phyloP scores from a whole-genome alignment of 2,888 invertebrate species.

The Phortica magna region DNA sequence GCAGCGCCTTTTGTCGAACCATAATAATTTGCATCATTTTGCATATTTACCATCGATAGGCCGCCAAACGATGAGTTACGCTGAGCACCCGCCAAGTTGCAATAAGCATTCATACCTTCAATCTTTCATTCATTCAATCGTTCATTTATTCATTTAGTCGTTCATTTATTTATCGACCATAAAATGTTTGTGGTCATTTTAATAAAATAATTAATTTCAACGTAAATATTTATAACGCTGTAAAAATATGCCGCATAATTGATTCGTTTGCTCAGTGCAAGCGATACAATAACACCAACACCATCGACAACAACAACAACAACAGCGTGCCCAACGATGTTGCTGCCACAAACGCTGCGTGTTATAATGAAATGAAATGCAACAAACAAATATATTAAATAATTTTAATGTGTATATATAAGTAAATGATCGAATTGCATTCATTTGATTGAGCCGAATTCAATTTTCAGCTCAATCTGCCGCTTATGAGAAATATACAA shows the following conservation, averaged over 20 bases:
- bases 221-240: constrained; percentile 68
- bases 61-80: neutral
- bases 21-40: neutral
- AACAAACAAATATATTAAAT: constrained; percentile 68
- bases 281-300: constrained; percentile 1
- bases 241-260: constrained; percentile 69
- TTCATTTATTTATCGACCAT: constrained; percentile 51
- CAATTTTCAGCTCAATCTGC: constrained; percentile 32
- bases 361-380: constrained; percentile 55
- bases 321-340: neutral
- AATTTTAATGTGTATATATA: constrained; percentile 34
- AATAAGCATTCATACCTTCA: constrained; percentile 1
- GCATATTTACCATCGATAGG: neutral
- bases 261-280: constrained; percentile 50
- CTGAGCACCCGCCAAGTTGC: neutral
- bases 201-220: constrained; percentile 73
- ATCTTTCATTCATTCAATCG: neutral
- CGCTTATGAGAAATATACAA: constrained; percentile 29
- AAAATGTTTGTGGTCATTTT: constrained; percentile 71
- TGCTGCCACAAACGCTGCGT: constrained; percentile 40
- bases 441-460: constrained; percentile 30
- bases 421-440: constrained; percentile 26
- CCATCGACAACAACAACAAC: neutral
- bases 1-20: neutral
- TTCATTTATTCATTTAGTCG: constrained; percentile 2